Percentiles rank a stretch among this genome's conserved stretches.
Evolutionary conservation across 2,113 vertebrate species (phyloP).

Genomic region (Drymodes brunneopygia): DNA sequence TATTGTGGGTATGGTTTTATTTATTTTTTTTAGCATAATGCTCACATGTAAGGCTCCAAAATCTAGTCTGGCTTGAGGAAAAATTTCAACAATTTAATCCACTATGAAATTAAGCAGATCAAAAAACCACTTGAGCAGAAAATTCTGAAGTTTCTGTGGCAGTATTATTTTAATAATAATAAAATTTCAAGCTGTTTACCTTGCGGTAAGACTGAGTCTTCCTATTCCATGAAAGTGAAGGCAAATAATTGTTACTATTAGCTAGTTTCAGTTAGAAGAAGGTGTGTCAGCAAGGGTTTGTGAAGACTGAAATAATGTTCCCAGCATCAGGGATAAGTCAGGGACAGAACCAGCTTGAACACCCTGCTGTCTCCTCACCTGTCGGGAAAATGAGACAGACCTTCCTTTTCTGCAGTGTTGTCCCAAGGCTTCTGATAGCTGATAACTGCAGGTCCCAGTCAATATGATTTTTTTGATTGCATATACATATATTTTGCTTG

Average conservation of each 20-base stretch:
- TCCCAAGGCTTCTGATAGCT: background rate
- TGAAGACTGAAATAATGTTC: background rate
- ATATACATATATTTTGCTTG: background rate
- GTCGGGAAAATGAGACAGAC: background rate
- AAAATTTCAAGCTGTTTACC: background rate
- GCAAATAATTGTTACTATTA: background rate
- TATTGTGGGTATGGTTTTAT: background rate
- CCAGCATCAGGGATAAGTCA: background rate
- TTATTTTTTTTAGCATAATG: background rate
- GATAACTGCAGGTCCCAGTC: background rate
- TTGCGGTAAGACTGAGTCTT: background rate
- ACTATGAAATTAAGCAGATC: background rate
- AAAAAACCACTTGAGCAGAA: background rate
- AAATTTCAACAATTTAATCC: background rate
- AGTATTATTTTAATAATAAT: background rate
- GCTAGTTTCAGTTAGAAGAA: background rate
- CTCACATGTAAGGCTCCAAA: background rate
- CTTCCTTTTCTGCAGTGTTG: background rate
- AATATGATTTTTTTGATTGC: background rate
- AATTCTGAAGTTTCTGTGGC: background rate
- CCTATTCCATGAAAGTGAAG: background rate
- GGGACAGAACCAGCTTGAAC: fast-evolving
- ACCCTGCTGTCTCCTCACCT: background rate
- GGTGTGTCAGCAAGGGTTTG: background rate
- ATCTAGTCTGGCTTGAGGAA: background rate